A percentile compares a stretch with the other conserved stretches of the same genome.
Conservation (phyloP, 2,888 invertebrate genomes). For the Epicampocera succincta region DNA sequence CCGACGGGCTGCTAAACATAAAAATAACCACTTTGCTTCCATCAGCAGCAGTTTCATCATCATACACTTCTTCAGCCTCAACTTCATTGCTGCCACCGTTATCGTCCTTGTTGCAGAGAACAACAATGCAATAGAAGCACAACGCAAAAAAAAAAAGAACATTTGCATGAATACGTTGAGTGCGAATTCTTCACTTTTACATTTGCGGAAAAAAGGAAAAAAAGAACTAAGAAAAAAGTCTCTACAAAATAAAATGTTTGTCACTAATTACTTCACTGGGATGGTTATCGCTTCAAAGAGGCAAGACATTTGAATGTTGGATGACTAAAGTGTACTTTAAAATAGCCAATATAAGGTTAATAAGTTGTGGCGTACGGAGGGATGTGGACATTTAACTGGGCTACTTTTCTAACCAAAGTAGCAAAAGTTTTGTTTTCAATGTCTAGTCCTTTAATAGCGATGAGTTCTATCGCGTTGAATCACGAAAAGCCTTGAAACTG, state of each 20-base stretch:
- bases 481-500: too few species aligned
- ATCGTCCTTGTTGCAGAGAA: constrained; percentile 53
- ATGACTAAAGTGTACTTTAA: too few species aligned
- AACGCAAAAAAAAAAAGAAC: constrained; percentile 41
- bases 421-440: too few species aligned
- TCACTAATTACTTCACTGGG: constrained; percentile 13
- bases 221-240: not conserved
- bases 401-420: too few species aligned
- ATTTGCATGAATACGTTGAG: constrained; percentile 71
- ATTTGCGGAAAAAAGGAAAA: constrained; percentile 59
- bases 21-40: constrained; percentile 66
- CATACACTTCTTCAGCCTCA: constrained; percentile 9
- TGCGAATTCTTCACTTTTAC: constrained; percentile 80
- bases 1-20: constrained; percentile 68
- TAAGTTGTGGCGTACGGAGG: too few species aligned
- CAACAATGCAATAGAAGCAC: constrained; percentile 62
- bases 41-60: constrained; percentile 38
- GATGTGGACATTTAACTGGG: too few species aligned
- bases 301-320: not conserved
- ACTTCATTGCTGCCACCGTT: constrained; percentile 27
- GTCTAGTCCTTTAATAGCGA: too few species aligned
- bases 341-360: too few species aligned
- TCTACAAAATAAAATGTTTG: not conserved
- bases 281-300: not conserved
- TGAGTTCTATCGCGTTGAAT: too few species aligned